Conservation (phyloP, 2,888 invertebrate genomes). For the Neoascia interrupta region DNA sequence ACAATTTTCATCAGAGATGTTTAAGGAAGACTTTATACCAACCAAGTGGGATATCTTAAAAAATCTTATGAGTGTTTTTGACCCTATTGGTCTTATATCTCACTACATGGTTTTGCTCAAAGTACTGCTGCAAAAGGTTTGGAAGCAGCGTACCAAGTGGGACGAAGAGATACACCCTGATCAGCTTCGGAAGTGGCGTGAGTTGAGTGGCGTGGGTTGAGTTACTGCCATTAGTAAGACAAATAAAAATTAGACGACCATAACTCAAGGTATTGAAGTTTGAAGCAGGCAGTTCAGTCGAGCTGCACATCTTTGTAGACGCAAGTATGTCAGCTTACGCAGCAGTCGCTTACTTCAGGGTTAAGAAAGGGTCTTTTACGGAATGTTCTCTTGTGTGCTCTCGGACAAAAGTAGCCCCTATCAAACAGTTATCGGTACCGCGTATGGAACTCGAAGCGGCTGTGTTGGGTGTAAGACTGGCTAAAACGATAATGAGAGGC, state of each 20-base stretch:
- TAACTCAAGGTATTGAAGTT: not conserved
- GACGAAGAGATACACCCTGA: slow-evolving; percentile 9
- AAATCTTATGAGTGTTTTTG: slow-evolving; percentile 39
- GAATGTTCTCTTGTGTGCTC: slow-evolving; percentile 7
- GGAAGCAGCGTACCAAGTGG: not conserved
- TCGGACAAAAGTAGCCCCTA: not conserved
- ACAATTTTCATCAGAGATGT: not conserved
- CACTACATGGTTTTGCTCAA: slow-evolving; percentile 8
- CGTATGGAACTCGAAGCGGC: slow-evolving; percentile 3
- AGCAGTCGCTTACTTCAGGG: not conserved
- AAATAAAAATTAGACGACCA: not conserved
- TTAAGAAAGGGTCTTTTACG: not conserved
- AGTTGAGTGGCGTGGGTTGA: slow-evolving; percentile 16
- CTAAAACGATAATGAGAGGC: not conserved
- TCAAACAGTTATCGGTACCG: slow-evolving; percentile 1
- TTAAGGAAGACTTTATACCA: slow-evolving; percentile 1
- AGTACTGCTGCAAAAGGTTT: slow-evolving; percentile 2
- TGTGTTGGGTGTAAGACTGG: not conserved
- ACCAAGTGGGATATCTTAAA: slow-evolving; percentile 38
- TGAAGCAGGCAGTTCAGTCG: slow-evolving; percentile 15
- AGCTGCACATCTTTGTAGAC: slow-evolving; percentile 56
- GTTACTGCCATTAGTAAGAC: not conserved
- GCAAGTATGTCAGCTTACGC: slow-evolving; percentile 39
- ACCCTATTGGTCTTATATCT: slow-evolving; percentile 20
- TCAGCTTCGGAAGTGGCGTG: not conserved